Evolutionary conservation across 2,113 vertebrate genomes (phyloP), one percentile per base, ranked within the genome.

Genomic region (Corvus moneduloides): DNA sequence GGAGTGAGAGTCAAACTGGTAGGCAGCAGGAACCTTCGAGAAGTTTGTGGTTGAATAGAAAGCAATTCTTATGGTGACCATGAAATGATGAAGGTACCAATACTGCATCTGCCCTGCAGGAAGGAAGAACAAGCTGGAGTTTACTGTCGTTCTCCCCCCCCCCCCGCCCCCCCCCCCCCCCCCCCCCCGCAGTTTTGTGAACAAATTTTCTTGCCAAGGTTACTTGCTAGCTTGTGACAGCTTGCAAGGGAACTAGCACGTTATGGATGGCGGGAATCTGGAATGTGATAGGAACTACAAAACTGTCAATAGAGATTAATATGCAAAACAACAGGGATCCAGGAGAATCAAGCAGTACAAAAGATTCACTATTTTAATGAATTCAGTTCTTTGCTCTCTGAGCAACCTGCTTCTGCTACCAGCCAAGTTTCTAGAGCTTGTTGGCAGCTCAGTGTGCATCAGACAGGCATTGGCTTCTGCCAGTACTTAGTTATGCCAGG

Each of bases 161-260:
- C 4, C 2, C 3, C 3, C 2, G 3, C 37, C 3, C 5, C 13
- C 11, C 16, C 41, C 9, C 4, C 2, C 3, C 5, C 13, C 11
- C 16, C 41, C 9, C 4, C 2, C 3, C 3, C 2, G 3, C 37
- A 7, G 0, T 55, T 80, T n/a, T 52, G 27, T 61, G 16, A 20
- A 18, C 0, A 2, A 30, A 37, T 84, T 73, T 84, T 68, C 41
- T 35, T 77, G 22, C 32, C 41, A 12, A 80, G 35, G 5, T 67
- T 41, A 37, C n/a, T 62, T 39, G 4, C 27, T 68, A 11, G 30
- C 26, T 81, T 89, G 44, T 69, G 49, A 10, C 26, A 77, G 44
- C 33, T 59, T 81, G 77, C 27, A 48, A 59, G 24, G 26, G 44
- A 87, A 11, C 52, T 26, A 32, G 23, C 43, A 51, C 22, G 3